Percentiles rank a stretch among this genome's conserved stretches.
Evolutionary conservation across 2,113 vertebrate species (phyloP).

Genomic region (Cyprinodon tularosa): DNA sequence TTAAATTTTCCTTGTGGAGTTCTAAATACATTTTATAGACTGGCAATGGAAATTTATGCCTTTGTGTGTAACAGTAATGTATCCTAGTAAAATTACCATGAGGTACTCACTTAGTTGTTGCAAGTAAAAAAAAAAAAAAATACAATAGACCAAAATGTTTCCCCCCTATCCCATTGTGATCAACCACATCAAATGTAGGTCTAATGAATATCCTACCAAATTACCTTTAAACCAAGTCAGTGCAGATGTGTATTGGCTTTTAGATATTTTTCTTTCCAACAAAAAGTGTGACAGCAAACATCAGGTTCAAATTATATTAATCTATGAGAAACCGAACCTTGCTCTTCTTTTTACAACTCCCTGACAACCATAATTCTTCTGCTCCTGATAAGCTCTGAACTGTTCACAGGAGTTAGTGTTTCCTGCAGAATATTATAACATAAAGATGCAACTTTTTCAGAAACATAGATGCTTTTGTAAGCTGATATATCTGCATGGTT

Average conservation of each 20-base stretch:
- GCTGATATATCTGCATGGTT: not conserved
- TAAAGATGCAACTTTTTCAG: not conserved
- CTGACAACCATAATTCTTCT: not conserved
- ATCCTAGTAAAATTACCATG: too few relatives aligned
- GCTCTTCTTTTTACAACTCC: not conserved
- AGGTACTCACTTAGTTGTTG: too few relatives aligned
- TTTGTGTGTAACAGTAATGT: too few relatives aligned
- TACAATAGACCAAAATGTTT: too few relatives aligned
- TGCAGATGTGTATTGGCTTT: not conserved
- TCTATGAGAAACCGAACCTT: not conserved
- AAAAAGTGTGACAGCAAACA: not conserved
- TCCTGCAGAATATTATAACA: not conserved
- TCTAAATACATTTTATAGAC: too few relatives aligned
- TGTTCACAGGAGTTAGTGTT: not conserved
- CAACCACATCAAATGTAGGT: not conserved
- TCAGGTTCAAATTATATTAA: not conserved
- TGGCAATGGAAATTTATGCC: too few relatives aligned
- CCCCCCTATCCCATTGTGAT: not conserved
- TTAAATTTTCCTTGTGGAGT: not conserved
- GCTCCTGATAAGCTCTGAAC: not conserved
- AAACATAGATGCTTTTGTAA: not conserved
- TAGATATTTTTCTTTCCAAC: not conserved
- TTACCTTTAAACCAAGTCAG: not conserved
- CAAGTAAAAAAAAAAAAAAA: too few relatives aligned
- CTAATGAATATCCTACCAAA: not conserved